Conservation (phyloP, 64 coral and sea anemone species). For the Anthopleura sola region DNA sequence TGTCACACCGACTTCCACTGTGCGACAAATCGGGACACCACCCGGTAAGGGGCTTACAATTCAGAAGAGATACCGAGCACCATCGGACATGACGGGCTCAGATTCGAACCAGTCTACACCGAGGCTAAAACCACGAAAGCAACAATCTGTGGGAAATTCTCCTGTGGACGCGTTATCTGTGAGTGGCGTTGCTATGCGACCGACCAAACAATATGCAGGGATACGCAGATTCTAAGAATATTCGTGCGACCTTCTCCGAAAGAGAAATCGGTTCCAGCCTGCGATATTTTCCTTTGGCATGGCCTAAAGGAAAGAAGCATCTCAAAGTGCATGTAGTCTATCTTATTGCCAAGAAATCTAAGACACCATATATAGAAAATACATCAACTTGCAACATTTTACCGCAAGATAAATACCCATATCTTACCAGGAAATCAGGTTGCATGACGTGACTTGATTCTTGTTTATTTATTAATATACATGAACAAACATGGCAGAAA, state of each 20-base stretch:
- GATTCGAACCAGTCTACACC: slow-evolving; percentile 85
- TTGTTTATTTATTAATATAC: not conserved
- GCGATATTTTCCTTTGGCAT: not conserved
- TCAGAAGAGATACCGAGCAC: slow-evolving; percentile 78
- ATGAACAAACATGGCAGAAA: not conserved
- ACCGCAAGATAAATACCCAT: not conserved
- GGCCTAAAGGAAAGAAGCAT: not conserved
- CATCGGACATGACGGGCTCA: slow-evolving; percentile 63
- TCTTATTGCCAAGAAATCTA: not conserved
- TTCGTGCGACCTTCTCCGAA: not conserved
- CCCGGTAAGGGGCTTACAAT: slow-evolving; percentile 81
- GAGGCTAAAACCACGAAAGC: slow-evolving; percentile 68
- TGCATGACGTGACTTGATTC: not conserved
- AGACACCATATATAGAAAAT: not conserved
- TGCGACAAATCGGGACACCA: slow-evolving; percentile 61
- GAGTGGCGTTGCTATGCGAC: slow-evolving; percentile 77
- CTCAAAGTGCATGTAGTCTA: not conserved
- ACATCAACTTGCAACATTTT: not conserved
- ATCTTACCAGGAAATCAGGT: not conserved
- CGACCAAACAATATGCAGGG: slow-evolving; percentile 63
- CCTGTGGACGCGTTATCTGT: slow-evolving; percentile 66
- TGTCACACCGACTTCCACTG: slow-evolving; percentile 65
- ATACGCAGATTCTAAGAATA: not conserved
- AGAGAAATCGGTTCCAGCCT: not conserved
- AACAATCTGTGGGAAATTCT: slow-evolving; percentile 34